A percentile compares a stretch with the other conserved stretches of the same genome.
Evolutionary conservation across 2,113 vertebrate genomes (phyloP).

Genomic region (Etheostoma cragini): DNA sequence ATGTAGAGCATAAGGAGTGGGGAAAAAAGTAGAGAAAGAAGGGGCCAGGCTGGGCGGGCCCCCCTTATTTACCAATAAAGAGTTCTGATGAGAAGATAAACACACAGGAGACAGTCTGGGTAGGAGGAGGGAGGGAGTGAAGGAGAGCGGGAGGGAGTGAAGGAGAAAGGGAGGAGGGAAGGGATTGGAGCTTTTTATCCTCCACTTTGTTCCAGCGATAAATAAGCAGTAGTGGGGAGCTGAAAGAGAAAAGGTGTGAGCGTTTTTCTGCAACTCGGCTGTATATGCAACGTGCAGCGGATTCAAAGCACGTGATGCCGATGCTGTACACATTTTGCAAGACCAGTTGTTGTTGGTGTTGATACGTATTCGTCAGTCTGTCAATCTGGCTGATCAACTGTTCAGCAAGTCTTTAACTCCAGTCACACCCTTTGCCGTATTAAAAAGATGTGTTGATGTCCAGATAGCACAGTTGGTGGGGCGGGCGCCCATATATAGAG

Average conservation of each 20-base stretch:
- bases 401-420: too few species aligned
- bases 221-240: conserved; percentile 29
- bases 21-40: conserved; percentile 45
- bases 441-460: too few species aligned
- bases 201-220: conserved; percentile 55
- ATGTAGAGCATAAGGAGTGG: conserved; percentile 39
- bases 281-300: too few species aligned
- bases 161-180: conserved; percentile 5
- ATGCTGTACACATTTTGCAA: too few species aligned
- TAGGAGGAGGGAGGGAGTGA: conserved; percentile 22
- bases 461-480: too few species aligned
- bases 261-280: too few species aligned
- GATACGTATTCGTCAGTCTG: too few species aligned
- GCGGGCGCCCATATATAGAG: too few species aligned
- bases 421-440: too few species aligned
- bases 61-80: conserved; percentile 87
- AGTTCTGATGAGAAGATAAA: conserved; percentile 87
- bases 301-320: too few species aligned
- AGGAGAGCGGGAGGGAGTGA: conserved; percentile 4
- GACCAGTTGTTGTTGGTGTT: too few species aligned
- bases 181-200: conserved; percentile 66
- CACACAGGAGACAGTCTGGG: conserved; percentile 83
- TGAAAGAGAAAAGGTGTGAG: conserved; percentile 29
- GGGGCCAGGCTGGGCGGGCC: conserved; percentile 67
- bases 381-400: too few species aligned